Evolutionary conservation across 1,140 invertebrate genomes (phyloP).

Genomic region (Anthonomus grandis): DNA sequence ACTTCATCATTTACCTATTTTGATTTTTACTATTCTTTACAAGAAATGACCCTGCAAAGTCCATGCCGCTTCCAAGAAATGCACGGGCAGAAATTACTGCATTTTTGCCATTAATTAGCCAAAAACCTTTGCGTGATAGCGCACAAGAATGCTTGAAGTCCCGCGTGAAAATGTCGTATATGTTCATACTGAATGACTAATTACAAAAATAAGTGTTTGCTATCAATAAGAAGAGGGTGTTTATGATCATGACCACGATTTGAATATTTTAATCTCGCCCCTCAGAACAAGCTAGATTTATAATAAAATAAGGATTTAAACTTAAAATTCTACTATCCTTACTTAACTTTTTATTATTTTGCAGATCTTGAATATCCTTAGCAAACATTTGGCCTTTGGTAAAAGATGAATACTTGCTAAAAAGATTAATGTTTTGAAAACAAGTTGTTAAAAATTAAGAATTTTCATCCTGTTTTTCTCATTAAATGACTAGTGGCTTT

Average conservation of each 20-base stretch:
- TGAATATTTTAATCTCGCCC: background rate
- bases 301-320: background rate
- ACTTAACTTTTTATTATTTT: constrained; percentile 1
- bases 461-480: background rate
- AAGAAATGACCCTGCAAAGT: background rate
- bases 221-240: background rate
- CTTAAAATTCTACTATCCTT: background rate
- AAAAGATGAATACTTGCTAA: background rate
- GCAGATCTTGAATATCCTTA: background rate
- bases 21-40: background rate
- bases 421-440: background rate
- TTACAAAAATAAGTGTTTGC: background rate
- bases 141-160: constrained; percentile 25
- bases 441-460: too few relatives aligned
- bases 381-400: background rate
- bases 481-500: background rate
- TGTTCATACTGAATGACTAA: constrained; percentile 10
- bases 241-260: background rate
- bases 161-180: constrained; percentile 30
- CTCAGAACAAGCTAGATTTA: background rate
- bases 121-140: constrained; percentile 23
- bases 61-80: constrained; percentile 32
- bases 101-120: constrained; percentile 12
- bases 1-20: background rate
- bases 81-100: constrained; percentile 31